Percentiles rank a stretch among this genome's conserved stretches.
phyloP scores from a whole-genome alignment of 2,113 vertebrate genomes.

The Nibea coibor region DNA sequence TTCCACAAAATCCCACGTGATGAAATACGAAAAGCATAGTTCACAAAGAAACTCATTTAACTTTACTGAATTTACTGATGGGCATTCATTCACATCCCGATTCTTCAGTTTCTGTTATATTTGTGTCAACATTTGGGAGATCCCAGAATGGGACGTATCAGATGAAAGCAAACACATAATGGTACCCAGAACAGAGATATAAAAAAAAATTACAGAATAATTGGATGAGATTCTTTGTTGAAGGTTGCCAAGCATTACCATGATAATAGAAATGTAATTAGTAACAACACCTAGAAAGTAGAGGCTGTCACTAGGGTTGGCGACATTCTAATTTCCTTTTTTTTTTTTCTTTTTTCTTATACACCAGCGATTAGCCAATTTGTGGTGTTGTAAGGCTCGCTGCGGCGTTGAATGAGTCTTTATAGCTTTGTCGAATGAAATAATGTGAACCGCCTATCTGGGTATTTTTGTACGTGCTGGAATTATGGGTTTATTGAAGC shows the following conservation, averaged over 20 bases:
- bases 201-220: conserved; percentile 75
- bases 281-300: conserved; percentile 76
- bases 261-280: conserved; percentile 82
- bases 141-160: neutral
- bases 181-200: conserved; percentile 63
- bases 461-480: conserved; percentile 76
- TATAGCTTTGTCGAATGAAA: conserved; percentile 79
- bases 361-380: conserved; percentile 75
- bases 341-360: conserved; percentile 42
- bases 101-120: conserved; percentile 10
- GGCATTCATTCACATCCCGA: neutral
- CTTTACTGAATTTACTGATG: neutral
- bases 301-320: conserved; percentile 58
- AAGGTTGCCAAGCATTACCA: conserved; percentile 73
- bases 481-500: conserved; percentile 82
- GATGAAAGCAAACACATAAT: conserved; percentile 43
- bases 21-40: neutral
- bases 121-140: conserved; percentile 40
- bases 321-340: conserved; percentile 72
- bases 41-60: conserved; percentile 16
- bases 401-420: conserved; percentile 74
- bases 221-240: conserved; percentile 71
- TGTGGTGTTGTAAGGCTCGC: conserved; percentile 72
- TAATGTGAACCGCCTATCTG: conserved; percentile 79
- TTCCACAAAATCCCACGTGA: neutral